These are phyloP conservation scores for Andrena trimmerana DNA, from an alignment of 2,888 invertebrate species.

Conservation along the genomic window DNA sequence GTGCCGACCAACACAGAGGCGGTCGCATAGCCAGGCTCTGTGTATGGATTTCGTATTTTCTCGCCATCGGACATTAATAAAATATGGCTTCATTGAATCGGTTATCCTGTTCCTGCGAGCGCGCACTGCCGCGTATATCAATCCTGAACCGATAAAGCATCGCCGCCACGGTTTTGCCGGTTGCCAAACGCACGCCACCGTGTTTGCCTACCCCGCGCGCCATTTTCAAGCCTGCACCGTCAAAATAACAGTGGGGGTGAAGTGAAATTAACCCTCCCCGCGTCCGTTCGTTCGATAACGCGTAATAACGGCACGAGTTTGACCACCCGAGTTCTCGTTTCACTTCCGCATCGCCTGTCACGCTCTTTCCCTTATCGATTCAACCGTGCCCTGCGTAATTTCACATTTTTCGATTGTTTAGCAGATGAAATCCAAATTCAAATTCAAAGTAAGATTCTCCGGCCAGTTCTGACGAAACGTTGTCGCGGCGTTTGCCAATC, in stretches of 20 bases:
- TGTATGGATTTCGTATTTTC: conserved; percentile 58
- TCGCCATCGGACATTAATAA: conserved; percentile 64
- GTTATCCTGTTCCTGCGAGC: conserved; percentile 50
- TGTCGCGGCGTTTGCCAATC: neutral
- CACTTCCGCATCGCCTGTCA: too few relatives aligned
- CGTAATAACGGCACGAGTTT: conserved; percentile 3
- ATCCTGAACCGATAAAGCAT: conserved; percentile 10
- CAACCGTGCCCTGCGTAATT: too few relatives aligned
- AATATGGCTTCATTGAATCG: conserved; percentile 66
- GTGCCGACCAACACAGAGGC: neutral
- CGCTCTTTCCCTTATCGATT: too few relatives aligned
- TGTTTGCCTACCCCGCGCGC: conserved; percentile 42
- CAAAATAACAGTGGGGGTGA: conserved; percentile 20
- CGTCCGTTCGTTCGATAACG: conserved; percentile 17
- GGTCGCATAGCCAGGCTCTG: conserved; percentile 4
- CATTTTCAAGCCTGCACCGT: conserved; percentile 44
- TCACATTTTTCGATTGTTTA: too few relatives aligned
- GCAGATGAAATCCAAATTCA: too few relatives aligned
- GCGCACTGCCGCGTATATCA: conserved; percentile 28
- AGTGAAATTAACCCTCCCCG: conserved; percentile 32
- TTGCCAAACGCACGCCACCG: conserved; percentile 42
- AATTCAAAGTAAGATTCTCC: too few relatives aligned
- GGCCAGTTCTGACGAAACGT: neutral
- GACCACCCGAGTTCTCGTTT: neutral
- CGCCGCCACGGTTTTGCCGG: conserved; percentile 20